Base-by-base conservation (phyloP, 2,113 vertebrate genomes). In the Phalacrocorax brasilianus region DNA sequence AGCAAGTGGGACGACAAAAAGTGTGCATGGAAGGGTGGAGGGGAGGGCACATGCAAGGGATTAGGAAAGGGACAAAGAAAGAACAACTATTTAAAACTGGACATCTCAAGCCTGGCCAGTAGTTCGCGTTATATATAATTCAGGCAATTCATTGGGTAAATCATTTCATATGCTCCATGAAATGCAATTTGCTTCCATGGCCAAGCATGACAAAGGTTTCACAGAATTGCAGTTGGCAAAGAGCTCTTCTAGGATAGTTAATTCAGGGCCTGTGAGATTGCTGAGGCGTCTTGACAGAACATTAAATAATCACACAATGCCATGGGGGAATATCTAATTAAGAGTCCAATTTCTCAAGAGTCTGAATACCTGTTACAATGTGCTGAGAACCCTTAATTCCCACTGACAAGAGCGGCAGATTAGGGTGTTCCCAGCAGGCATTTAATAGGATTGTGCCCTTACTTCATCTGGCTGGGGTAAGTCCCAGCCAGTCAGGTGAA, bases 121-220 rank as follows among this genome's bases (percentile, higher is more conserved):
- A 76, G 78, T 52, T 88, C 8, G 0, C 67, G 71, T 92, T 88
- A 44, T 77, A 74, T 86, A 67, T 88, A 83, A 87, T 79, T 92
- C 87, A 82, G 38, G 16, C 62, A 85, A 55, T 82, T 95, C 76
- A 33, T 71, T 85, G 77, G 16, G 27, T 70, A 95, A 96, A 95
- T 93, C 42, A 52, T 92, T 95, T 95, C 81, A 71, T 88, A 73
- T 89, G 80, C 74, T 97, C 71, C 81, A 85, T 89, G 63, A 96
- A 96, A 95, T 93, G 84, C 78, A 96, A 95, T 95, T 96, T 93
- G 75, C 78, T 92, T 95, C 87, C 59, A 95, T 85, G 93, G 77
- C n/a, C 81, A 79, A 93, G 94, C 92, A 95, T 89, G 91, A 95
- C 77, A 95, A 92, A 91, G 77, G 55, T 85, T 92, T 96, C 77